These are phyloP conservation scores for Bubo scandiacus DNA, from an alignment of 2,113 vertebrate species.

Conservation along the genomic window DNA sequence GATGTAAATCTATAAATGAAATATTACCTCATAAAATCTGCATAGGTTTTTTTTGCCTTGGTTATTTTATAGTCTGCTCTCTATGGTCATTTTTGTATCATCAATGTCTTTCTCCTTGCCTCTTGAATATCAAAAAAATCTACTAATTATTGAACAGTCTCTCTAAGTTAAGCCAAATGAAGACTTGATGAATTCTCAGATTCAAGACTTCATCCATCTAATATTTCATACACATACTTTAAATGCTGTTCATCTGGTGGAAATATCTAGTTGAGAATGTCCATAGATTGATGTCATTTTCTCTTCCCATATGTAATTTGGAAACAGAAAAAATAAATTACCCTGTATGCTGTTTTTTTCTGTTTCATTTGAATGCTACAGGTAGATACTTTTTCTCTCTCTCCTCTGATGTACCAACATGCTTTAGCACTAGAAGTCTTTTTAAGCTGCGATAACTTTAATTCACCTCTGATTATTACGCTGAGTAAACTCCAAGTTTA, in stretches of 20 bases:
- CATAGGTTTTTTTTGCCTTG: not conserved
- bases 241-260: not conserved
- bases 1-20: not conserved
- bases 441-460: not conserved
- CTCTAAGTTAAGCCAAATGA: constrained; percentile 11
- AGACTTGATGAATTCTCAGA: constrained; percentile 24
- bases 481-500: not conserved
- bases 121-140: constrained; percentile 15
- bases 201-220: not conserved
- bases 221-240: not conserved
- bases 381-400: not conserved
- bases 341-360: not conserved
- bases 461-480: not conserved
- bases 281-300: not conserved
- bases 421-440: not conserved
- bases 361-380: not conserved
- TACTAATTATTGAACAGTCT: constrained; percentile 27
- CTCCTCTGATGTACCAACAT: not conserved
- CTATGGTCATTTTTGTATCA: constrained; percentile 19
- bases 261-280: not conserved
- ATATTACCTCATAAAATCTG: not conserved
- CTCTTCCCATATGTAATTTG: constrained; percentile 5
- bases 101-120: constrained; percentile 2
- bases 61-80: not conserved
- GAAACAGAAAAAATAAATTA: not conserved